A percentile compares a stretch with the other conserved stretches of the same genome.
These are phyloP conservation scores for Semnornis frantzii DNA, from an alignment of 2,113 vertebrate genomes.

Conservation along the genomic window DNA sequence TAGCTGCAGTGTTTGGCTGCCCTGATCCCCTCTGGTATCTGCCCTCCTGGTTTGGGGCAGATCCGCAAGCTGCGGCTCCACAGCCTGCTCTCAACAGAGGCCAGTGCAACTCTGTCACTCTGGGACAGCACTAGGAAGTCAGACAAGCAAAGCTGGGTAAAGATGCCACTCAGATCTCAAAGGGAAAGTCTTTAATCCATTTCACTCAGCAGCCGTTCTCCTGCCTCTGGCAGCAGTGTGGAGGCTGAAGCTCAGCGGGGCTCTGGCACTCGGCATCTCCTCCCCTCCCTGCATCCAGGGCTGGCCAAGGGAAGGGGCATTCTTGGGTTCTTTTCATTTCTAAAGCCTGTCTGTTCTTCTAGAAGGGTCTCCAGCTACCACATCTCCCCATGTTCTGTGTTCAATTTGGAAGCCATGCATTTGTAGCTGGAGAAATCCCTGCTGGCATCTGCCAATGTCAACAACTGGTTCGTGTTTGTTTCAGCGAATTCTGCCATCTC, in stretches of 20 bases:
- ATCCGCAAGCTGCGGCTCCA: neutral
- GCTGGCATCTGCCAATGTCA: neutral
- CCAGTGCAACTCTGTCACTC: neutral
- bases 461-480: slow-evolving; percentile 19
- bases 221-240: neutral
- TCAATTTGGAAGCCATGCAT: neutral
- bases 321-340: neutral
- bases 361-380: neutral
- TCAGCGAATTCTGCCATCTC: slow-evolving; percentile 6
- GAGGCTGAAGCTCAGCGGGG: neutral
- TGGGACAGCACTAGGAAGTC: neutral
- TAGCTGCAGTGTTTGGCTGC: too few species aligned
- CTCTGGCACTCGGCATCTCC: neutral
- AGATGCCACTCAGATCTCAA: neutral
- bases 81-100: neutral
- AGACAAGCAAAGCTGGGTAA: neutral
- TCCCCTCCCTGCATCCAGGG: neutral
- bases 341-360: neutral
- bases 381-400: neutral
- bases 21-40: fast-evolving
- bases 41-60: neutral
- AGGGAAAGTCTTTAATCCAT: neutral
- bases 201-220: neutral
- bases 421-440: neutral
- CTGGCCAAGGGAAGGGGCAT: neutral